These are phyloP conservation scores for Acipenser ruthenus DNA, from an alignment of 2,797 vertebrate genomes.

Conservation along the genomic window DNA sequence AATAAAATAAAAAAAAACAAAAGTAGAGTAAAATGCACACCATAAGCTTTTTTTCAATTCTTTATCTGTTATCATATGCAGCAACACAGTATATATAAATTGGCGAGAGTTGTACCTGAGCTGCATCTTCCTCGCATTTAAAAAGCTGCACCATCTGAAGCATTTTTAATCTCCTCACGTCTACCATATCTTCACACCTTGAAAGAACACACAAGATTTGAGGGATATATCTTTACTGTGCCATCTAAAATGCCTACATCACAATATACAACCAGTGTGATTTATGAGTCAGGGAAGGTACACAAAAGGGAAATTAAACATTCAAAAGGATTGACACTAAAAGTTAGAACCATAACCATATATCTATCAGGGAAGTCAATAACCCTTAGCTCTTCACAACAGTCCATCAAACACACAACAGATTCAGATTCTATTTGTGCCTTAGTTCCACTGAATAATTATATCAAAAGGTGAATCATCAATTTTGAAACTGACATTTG, in stretches of 20 bases:
- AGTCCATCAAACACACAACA: too few relatives aligned
- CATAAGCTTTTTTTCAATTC: background rate
- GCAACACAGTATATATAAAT: conserved; percentile 1
- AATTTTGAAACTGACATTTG: too few relatives aligned
- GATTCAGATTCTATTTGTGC: background rate
- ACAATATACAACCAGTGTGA: too few relatives aligned
- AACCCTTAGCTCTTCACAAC: too few relatives aligned
- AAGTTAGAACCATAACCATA: too few relatives aligned
- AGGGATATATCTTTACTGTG: background rate
- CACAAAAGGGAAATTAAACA: too few relatives aligned
- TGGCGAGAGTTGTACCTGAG: conserved; percentile 62
- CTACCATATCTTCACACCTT: conserved; percentile 98
- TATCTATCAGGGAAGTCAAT: too few relatives aligned
- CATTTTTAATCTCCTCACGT: conserved; percentile 94
- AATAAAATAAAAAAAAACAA: conserved; percentile 4
- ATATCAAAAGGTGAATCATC: background rate
- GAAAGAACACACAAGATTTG: background rate
- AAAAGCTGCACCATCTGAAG: conserved; percentile 98
- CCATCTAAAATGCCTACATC: background rate
- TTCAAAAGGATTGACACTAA: too few relatives aligned
- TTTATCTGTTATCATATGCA: conserved; percentile 6
- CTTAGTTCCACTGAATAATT: too few relatives aligned
- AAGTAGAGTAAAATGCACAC: background rate
- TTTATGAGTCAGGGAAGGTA: too few relatives aligned
- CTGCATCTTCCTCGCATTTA: conserved; percentile 95